Evolutionary conservation across 2,888 invertebrate genomes (phyloP).

Genomic region (Creontiades dilutus): DNA sequence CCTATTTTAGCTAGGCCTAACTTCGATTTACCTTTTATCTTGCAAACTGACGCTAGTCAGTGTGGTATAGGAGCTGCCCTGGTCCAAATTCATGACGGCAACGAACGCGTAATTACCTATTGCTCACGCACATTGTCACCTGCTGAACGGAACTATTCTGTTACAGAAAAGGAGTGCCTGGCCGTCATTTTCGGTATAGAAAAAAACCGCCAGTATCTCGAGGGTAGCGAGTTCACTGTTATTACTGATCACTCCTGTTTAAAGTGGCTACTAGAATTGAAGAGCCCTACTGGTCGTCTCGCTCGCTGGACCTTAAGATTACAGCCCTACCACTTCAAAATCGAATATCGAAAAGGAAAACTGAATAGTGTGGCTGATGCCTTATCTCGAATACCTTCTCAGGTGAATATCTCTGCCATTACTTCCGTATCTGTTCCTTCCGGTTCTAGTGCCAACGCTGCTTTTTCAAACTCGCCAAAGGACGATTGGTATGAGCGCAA

Average conservation of each 20-base stretch:
- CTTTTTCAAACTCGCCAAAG: too few species aligned
- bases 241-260: slow-evolving; percentile 76
- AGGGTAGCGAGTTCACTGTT: too few species aligned
- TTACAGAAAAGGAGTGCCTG: not conserved
- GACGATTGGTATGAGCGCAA: too few species aligned
- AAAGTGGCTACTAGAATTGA: slow-evolving; percentile 75
- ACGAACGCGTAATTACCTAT: slow-evolving; percentile 47
- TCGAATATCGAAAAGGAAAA: slow-evolving; percentile 69
- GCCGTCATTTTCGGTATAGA: slow-evolving; percentile 6
- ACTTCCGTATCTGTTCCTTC: too few species aligned
- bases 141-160: not conserved
- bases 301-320: slow-evolving; percentile 76
- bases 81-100: slow-evolving; percentile 34
- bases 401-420: too few species aligned
- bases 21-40: not conserved
- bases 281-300: slow-evolving; percentile 75
- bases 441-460: too few species aligned
- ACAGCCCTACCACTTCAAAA: slow-evolving; percentile 72
- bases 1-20: not conserved
- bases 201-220: slow-evolving; percentile 67
- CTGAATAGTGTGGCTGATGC: slow-evolving; percentile 42
- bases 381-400: not conserved
- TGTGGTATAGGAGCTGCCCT: slow-evolving; percentile 36
- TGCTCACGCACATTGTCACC: slow-evolving; percentile 19
- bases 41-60: not conserved